These are phyloP conservation scores for Tetramorium bicarinatum DNA, from an alignment of 2,888 invertebrate species.

Conservation along the genomic window DNA sequence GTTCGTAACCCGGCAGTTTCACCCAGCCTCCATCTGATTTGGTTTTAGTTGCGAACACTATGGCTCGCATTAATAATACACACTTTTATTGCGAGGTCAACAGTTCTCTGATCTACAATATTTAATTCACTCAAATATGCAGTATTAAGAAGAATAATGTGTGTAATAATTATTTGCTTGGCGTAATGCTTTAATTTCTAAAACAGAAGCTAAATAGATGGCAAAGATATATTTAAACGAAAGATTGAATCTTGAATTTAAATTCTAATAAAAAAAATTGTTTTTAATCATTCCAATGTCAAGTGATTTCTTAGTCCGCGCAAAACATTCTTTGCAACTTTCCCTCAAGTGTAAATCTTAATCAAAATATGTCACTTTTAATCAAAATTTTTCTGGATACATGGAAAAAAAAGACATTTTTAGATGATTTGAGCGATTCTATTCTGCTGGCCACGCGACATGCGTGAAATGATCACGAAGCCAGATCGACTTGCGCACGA, in stretches of 20 bases:
- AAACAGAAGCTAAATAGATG: not conserved
- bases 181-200: not conserved
- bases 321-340: not conserved
- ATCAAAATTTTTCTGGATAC: not conserved
- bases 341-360: not conserved
- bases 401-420: not conserved
- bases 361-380: not conserved
- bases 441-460: not conserved
- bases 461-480: not conserved
- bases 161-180: not conserved
- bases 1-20: not conserved
- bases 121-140: not conserved
- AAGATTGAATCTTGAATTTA: not conserved
- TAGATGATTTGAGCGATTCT: not conserved
- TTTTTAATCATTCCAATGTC: not conserved
- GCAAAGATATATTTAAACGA: not conserved
- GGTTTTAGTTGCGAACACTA: not conserved
- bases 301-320: not conserved
- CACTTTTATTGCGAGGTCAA: not conserved
- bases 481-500: not conserved
- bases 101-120: not conserved
- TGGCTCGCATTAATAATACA: not conserved
- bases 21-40: not conserved
- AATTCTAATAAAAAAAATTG: not conserved
- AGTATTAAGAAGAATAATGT: not conserved